A percentile compares a stretch with the other conserved stretches of the same genome.
Conservation (phyloP, 1,140 invertebrate species). For the Eufriesea mexicana region DNA sequence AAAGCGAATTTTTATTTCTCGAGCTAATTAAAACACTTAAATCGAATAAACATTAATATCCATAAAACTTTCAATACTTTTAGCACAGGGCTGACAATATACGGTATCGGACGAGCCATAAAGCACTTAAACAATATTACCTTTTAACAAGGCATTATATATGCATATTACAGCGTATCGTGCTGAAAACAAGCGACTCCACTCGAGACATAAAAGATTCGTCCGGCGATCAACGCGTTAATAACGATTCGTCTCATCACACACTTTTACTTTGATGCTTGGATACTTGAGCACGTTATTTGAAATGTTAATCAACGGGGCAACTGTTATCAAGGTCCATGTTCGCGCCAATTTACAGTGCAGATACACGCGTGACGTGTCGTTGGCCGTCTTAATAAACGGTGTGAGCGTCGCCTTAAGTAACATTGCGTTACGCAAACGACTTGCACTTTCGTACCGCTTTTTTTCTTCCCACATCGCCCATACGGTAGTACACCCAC, state of each 20-base stretch:
- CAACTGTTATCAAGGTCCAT: background rate
- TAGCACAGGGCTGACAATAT: no score
- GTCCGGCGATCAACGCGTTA: background rate
- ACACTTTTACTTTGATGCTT: no score
- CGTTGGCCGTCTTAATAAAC: slow-evolving; percentile 23
- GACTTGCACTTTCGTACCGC: slow-evolving; percentile 72
- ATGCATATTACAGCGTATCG: no score
- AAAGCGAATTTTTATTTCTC: no score
- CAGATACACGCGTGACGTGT: background rate
- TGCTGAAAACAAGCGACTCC: no score
- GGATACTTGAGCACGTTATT: background rate
- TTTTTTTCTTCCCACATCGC: slow-evolving; percentile 69
- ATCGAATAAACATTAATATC: no score
- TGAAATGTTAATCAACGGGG: background rate
- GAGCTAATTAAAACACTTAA: no score
- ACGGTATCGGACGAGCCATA: no score
- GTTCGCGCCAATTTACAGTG: background rate
- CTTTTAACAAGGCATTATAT: no score
- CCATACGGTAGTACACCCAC: slow-evolving; percentile 63
- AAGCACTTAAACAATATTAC: no score
- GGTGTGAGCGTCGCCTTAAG: slow-evolving; percentile 60
- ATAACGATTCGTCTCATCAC: background rate
- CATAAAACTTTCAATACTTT: no score
- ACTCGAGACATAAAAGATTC: no score
- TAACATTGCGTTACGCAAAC: slow-evolving; percentile 73